phyloP scores from a whole-genome alignment of 2,797 vertebrate species.

The Bradypodion pumilum region DNA sequence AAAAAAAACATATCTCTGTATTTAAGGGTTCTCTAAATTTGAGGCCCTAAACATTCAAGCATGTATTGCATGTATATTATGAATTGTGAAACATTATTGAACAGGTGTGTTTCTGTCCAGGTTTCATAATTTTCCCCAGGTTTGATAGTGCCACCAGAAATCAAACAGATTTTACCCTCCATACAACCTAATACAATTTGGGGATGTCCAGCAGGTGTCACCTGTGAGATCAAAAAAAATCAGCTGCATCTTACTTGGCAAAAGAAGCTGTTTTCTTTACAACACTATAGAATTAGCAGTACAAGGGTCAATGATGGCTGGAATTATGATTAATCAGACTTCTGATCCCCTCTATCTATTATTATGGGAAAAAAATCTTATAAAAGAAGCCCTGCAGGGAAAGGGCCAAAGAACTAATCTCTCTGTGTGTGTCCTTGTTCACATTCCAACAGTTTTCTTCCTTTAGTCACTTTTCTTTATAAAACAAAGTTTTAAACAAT shows the following conservation, averaged over 20 bases:
- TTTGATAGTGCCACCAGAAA: not conserved
- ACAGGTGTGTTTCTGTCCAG: not conserved
- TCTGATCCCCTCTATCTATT: not conserved
- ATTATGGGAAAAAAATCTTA: not conserved
- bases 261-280: not conserved
- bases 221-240: conserved; percentile 28
- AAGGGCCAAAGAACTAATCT: not conserved
- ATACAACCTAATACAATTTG: not conserved
- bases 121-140: not conserved
- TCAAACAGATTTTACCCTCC: not conserved
- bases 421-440: not conserved
- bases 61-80: not conserved
- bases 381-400: not conserved
- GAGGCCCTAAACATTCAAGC: too few species aligned
- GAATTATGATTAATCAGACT: conserved; percentile 3
- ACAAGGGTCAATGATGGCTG: not conserved
- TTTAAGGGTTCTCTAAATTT: too few species aligned
- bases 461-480: too few species aligned
- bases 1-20: too few species aligned
- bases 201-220: conserved; percentile 39
- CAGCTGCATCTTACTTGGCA: conserved; percentile 5
- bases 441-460: too few species aligned
- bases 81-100: not conserved
- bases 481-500: too few species aligned
- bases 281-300: not conserved